These are phyloP conservation scores for Apamea crenata DNA, from an alignment of 2,888 invertebrate genomes.

Conservation along the genomic window DNA sequence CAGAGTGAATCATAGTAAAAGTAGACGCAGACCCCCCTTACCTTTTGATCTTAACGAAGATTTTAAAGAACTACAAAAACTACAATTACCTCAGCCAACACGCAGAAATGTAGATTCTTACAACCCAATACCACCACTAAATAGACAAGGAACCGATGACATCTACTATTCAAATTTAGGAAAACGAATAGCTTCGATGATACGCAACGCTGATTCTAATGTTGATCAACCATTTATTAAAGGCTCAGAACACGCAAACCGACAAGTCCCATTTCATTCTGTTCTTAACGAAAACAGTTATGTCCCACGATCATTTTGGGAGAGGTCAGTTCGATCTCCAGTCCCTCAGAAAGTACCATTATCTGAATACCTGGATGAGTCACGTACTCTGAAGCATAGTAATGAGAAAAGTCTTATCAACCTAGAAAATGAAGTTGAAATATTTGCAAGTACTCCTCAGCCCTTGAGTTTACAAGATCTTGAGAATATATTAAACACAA, in stretches of 20 bases:
- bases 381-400: constrained; percentile 72
- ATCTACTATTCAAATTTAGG: constrained; percentile 82
- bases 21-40: constrained; percentile 36
- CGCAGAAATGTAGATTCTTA: constrained; percentile 45
- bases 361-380: constrained; percentile 62
- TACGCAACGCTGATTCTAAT: constrained; percentile 77
- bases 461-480: constrained; percentile 79
- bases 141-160: constrained; percentile 72
- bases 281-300: constrained; percentile 76
- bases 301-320: constrained; percentile 82
- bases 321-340: constrained; percentile 84
- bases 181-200: constrained; percentile 84
- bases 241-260: constrained; percentile 27
- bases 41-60: constrained; percentile 30
- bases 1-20: constrained; percentile 74
- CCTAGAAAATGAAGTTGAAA: constrained; percentile 82
- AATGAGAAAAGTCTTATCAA: constrained; percentile 78
- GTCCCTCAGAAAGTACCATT: constrained; percentile 53
- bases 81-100: constrained; percentile 63
- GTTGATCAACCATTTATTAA: constrained; percentile 74
- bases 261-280: constrained; percentile 58
- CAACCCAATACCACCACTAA: constrained; percentile 24
- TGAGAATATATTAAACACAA: constrained; percentile 81
- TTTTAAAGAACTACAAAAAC: constrained; percentile 40
- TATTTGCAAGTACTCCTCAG: constrained; percentile 73